phyloP scores from a whole-genome alignment of 2,113 vertebrate species.

The Uria lomvia region DNA sequence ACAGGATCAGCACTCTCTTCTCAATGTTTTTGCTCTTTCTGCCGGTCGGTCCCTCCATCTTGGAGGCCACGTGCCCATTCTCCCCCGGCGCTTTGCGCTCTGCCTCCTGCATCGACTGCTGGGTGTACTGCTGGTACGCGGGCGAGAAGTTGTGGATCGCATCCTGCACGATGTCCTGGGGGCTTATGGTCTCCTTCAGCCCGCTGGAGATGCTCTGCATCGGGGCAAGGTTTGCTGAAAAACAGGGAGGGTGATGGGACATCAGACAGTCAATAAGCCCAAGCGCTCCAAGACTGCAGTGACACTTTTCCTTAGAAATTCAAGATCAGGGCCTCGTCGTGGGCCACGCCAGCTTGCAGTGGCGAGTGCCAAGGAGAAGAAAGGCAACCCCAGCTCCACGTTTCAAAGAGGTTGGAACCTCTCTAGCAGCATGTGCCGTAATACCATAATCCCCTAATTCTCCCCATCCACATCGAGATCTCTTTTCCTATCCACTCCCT shows the following conservation, averaged over 20 bases:
- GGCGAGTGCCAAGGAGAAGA: not conserved
- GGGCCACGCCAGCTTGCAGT: fast-evolving
- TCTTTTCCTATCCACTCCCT: not conserved
- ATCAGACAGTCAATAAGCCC: not conserved
- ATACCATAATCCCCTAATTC: not conserved
- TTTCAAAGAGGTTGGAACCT: not conserved
- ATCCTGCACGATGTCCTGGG: conserved; percentile 91
- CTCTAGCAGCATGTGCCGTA: not conserved
- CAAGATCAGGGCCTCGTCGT: not conserved
- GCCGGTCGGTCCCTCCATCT: not conserved
- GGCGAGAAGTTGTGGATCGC: conserved; percentile 93
- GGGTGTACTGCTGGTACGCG: conserved; percentile 87
- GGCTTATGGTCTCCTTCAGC: conserved; percentile 92
- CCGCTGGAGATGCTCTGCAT: conserved; percentile 96
- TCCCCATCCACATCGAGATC: not conserved
- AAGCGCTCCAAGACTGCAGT: not conserved
- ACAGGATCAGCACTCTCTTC: conserved; percentile 89
- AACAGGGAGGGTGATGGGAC: not conserved
- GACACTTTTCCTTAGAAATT: not conserved
- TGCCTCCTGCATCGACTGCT: conserved; percentile 89
- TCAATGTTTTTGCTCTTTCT: conserved; percentile 79
- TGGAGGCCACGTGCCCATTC: conserved; percentile 64
- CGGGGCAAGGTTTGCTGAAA: conserved; percentile 79
- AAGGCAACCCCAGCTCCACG: not conserved
- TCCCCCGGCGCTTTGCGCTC: conserved; percentile 52